Evolutionary conservation across 1,140 invertebrate genomes (phyloP).

Genomic region (Lucilia sericata): DNA sequence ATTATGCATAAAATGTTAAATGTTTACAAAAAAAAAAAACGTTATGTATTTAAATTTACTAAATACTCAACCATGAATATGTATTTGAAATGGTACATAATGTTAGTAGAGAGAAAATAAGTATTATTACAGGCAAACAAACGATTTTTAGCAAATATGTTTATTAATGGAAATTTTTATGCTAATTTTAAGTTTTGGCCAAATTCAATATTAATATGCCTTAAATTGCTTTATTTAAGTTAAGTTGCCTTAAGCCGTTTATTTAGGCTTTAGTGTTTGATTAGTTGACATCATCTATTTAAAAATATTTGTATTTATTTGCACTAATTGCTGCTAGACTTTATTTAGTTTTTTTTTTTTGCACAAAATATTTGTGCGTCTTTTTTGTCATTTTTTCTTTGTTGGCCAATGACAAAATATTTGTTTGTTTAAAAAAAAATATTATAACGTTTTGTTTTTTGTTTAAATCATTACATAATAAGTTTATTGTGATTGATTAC

Average conservation of each 20-base stretch:
- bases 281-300: no score
- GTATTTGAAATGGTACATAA: no score
- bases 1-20: not conserved
- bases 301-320: slow-evolving; percentile 8
- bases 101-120: no score
- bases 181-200: no score
- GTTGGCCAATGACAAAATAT: not conserved
- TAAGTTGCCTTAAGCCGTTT: not conserved
- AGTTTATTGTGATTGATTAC: not conserved
- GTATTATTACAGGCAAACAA: no score
- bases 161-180: no score
- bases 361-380: not conserved
- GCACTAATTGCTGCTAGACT: slow-evolving; percentile 9
- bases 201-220: no score
- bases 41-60: not conserved
- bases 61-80: no score
- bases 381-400: not conserved
- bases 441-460: no score
- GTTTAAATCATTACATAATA: not conserved
- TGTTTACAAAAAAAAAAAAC: not conserved
- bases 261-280: not conserved
- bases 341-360: not conserved
- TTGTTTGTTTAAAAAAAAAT: not conserved
- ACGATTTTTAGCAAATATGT: no score
- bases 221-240: no score